These are phyloP conservation scores for Strigops habroptila DNA, from an alignment of 2,113 vertebrate species.

Conservation along the genomic window DNA sequence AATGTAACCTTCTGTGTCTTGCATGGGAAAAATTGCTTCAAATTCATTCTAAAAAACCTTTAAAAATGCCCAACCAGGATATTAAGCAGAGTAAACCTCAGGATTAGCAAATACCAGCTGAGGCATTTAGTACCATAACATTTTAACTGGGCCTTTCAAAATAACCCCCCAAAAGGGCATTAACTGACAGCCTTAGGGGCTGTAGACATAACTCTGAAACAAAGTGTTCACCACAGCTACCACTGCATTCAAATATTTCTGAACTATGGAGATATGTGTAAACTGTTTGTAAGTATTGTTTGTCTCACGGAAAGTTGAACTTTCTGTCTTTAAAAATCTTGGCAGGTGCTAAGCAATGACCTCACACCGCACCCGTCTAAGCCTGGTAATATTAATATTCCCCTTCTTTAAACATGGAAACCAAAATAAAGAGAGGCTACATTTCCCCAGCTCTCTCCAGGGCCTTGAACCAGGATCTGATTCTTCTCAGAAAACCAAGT, in stretches of 20 bases:
- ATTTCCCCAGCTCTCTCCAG: not conserved
- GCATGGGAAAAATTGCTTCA: not conserved
- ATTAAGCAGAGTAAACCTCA: not conserved
- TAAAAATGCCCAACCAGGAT: not conserved
- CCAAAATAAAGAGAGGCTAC: conserved; percentile 5
- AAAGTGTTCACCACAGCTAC: not conserved
- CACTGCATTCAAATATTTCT: not conserved
- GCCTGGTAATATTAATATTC: conserved; percentile 7
- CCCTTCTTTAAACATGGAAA: conserved; percentile 12
- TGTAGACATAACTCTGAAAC: not conserved
- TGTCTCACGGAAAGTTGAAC: conserved; percentile 15
- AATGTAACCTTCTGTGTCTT: not conserved
- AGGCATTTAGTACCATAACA: not conserved
- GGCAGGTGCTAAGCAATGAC: conserved; percentile 43
- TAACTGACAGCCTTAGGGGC: not conserved
- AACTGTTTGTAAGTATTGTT: conserved; percentile 9
- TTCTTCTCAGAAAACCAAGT: not conserved
- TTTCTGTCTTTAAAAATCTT: conserved; percentile 27
- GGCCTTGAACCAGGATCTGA: not conserved
- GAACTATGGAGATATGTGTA: not conserved
- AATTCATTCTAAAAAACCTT: not conserved
- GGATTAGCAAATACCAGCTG: not conserved
- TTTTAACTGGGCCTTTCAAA: not conserved
- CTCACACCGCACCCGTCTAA: not conserved
- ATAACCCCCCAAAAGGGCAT: not conserved